Evolutionary conservation across 2,113 vertebrate species (phyloP).

Genomic region (Thalassoma bifasciatum): DNA sequence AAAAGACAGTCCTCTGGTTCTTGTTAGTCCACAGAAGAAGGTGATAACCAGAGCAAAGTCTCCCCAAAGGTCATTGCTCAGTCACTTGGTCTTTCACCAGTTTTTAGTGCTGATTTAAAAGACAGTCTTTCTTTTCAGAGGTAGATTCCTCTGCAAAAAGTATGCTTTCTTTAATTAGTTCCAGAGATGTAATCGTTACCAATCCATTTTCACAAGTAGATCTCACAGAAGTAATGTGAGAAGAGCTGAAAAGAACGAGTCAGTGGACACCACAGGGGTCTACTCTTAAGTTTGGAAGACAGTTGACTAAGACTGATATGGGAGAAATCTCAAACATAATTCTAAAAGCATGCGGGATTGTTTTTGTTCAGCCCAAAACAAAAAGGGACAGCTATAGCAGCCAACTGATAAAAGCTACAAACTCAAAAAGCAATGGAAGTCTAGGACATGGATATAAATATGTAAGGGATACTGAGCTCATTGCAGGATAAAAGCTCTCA

Average conservation of each 20-base stretch:
- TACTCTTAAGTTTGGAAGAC: conserved; percentile 5
- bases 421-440: conserved; percentile 12
- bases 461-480: conserved; percentile 10
- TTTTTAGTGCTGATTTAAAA: conserved; percentile 8
- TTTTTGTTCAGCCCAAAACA: conserved; percentile 38
- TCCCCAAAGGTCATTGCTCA: conserved; percentile 31
- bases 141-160: conserved; percentile 10
- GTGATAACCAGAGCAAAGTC: conserved; percentile 19
- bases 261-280: conserved; percentile 12
- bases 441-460: conserved; percentile 19
- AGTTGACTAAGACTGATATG: conserved; percentile 18
- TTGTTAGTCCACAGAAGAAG: conserved; percentile 32
- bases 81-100: conserved; percentile 32
- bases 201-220: conserved; percentile 24
- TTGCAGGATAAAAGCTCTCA: conserved; percentile 1
- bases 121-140: conserved; percentile 20
- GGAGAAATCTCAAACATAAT: conserved; percentile 20
- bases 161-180: conserved; percentile 10
- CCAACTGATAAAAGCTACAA: conserved; percentile 15
- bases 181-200: conserved; percentile 4
- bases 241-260: conserved; percentile 23
- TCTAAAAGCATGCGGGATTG: conserved; percentile 62
- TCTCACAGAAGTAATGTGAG: conserved; percentile 14
- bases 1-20: conserved; percentile 31
- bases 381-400: conserved; percentile 22